phyloP scores from a whole-genome alignment of 2,113 vertebrate species.

The Amphiprion ocellaris region DNA sequence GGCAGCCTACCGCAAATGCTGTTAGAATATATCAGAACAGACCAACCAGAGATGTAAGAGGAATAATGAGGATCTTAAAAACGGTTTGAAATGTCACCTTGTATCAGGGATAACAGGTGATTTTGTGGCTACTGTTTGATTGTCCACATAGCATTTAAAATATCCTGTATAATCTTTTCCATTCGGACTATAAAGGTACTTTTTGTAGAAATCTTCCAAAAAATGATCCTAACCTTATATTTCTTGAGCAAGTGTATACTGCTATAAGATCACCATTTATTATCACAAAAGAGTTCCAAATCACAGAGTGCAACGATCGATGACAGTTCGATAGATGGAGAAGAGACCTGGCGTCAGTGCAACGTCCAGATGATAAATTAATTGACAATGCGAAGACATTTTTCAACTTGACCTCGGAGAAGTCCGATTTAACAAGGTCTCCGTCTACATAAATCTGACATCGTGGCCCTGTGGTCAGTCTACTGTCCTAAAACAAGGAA shows the following conservation, averaged over 20 bases:
- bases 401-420: conserved; percentile 13
- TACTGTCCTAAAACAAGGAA: not conserved
- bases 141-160: not conserved
- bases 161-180: no score
- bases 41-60: not conserved
- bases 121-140: not conserved
- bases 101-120: not conserved
- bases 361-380: not conserved
- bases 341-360: not conserved
- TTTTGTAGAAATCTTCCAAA: no score
- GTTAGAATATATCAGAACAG: no score
- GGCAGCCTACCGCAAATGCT: no score
- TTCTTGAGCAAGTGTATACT: no score
- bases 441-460: conserved; percentile 11
- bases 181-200: no score
- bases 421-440: not conserved
- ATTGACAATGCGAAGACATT: conserved; percentile 14
- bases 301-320: not conserved
- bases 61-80: not conserved
- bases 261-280: not conserved
- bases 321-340: conserved; percentile 18
- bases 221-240: no score
- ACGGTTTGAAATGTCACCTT: not conserved
- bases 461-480: not conserved
- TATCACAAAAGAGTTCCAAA: not conserved